A percentile compares a stretch with the other conserved stretches of the same genome.
Conservation (phyloP, 2,113 vertebrate species). For the Sterrhoptilus dennistouni region DNA sequence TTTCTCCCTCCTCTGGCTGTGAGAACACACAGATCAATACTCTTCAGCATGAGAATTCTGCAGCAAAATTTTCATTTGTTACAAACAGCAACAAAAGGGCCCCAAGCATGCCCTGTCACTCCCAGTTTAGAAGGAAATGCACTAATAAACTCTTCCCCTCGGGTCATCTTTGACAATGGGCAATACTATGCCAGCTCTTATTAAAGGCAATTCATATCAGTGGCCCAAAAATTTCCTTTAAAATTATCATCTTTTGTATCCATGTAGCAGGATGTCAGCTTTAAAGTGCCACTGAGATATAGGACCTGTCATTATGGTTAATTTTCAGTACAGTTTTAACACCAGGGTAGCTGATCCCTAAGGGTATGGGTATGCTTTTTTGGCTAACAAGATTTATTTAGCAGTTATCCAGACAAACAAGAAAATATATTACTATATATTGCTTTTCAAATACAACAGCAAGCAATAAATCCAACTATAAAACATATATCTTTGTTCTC, state of each 20-base stretch:
- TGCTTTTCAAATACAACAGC: conserved; percentile 64
- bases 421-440: conserved; percentile 61
- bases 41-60: conserved; percentile 71
- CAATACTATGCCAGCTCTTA: conserved; percentile 85
- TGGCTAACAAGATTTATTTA: conserved; percentile 79
- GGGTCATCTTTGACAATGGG: conserved; percentile 84
- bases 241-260: conserved; percentile 87
- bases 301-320: conserved; percentile 85
- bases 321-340: conserved; percentile 79
- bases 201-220: conserved; percentile 85
- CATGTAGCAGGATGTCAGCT: conserved; percentile 82
- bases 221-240: conserved; percentile 89
- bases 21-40: conserved; percentile 79
- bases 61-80: conserved; percentile 80
- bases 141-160: conserved; percentile 87
- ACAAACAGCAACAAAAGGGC: conserved; percentile 77
- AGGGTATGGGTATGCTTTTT: conserved; percentile 64
- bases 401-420: conserved; percentile 72
- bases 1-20: conserved; percentile 30
- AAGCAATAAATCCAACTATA: conserved; percentile 26
- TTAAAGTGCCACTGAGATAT: conserved; percentile 84
- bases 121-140: conserved; percentile 79
- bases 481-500: conserved; percentile 25
- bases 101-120: conserved; percentile 82
- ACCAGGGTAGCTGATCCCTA: conserved; percentile 66